A percentile compares a stretch with the other conserved stretches of the same genome.
phyloP scores from a whole-genome alignment of 2,888 invertebrate species.

The Invenusta paracnida region DNA sequence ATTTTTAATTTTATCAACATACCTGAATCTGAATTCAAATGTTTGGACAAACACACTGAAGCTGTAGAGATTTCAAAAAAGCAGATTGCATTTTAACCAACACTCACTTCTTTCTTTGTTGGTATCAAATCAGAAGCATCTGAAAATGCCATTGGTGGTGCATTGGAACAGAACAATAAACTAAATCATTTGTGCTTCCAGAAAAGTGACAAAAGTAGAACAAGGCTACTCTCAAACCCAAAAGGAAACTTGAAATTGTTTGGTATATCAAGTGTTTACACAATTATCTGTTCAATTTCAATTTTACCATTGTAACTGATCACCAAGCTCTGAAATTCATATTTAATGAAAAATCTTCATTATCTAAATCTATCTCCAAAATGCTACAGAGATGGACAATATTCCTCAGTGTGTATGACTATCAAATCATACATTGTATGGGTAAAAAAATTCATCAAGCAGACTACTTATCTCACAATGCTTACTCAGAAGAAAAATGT shows the following conservation, averaged over 20 bases:
- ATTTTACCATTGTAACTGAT: background rate
- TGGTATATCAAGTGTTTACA: background rate
- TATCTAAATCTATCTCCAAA: background rate
- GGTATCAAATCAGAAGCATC: background rate
- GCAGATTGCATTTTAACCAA: background rate
- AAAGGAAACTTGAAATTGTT: background rate
- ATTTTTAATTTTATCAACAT: background rate
- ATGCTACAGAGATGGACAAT: background rate
- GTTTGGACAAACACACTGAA: background rate
- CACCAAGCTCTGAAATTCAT: background rate
- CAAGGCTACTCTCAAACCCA: conserved; percentile 1
- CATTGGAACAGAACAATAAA: background rate
- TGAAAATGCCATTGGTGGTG: background rate
- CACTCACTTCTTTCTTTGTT: background rate
- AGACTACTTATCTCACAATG: background rate
- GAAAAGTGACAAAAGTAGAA: background rate
- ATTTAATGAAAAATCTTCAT: background rate
- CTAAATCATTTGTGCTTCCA: background rate
- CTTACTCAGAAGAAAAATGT: background rate
- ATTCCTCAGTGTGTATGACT: background rate
- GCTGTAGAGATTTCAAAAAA: background rate
- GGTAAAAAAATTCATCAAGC: background rate
- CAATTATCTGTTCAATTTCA: background rate
- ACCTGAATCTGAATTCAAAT: background rate
- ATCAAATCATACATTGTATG: background rate